These are phyloP conservation scores for Lophius piscatorius DNA, from an alignment of 2,113 vertebrate species.

Conservation along the genomic window DNA sequence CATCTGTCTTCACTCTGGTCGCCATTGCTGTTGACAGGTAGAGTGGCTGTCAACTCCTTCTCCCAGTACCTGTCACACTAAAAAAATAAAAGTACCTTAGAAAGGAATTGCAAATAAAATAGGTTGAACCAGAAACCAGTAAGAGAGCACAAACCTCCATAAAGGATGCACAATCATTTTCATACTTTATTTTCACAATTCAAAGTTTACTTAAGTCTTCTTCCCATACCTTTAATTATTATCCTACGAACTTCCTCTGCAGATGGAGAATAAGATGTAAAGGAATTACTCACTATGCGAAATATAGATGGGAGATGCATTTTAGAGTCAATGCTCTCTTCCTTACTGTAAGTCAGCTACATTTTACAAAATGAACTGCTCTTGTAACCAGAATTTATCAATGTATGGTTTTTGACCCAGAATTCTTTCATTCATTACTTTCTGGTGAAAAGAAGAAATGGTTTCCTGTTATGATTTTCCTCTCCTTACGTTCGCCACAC, in stretches of 20 bases:
- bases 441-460: neutral
- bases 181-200: no score
- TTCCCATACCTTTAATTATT: neutral
- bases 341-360: no score
- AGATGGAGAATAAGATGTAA: neutral
- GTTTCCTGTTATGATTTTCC: no score
- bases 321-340: no score
- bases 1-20: slow-evolving; percentile 93
- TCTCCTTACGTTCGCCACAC: no score
- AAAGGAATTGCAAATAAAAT: neutral
- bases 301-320: neutral
- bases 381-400: neutral
- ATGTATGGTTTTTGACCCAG: neutral
- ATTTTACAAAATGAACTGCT: no score
- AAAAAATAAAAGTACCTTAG: neutral
- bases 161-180: neutral
- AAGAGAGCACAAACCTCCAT: neutral
- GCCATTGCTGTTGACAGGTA: slow-evolving; percentile 94
- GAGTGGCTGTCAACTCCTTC: neutral
- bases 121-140: neutral
- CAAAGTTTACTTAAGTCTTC: neutral
- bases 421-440: neutral
- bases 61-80: neutral
- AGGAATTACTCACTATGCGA: neutral
- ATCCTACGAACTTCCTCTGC: neutral